These are phyloP conservation scores for Acinonyx jubatus DNA, from an alignment of 2,113 vertebrate species.

Conservation along the genomic window DNA sequence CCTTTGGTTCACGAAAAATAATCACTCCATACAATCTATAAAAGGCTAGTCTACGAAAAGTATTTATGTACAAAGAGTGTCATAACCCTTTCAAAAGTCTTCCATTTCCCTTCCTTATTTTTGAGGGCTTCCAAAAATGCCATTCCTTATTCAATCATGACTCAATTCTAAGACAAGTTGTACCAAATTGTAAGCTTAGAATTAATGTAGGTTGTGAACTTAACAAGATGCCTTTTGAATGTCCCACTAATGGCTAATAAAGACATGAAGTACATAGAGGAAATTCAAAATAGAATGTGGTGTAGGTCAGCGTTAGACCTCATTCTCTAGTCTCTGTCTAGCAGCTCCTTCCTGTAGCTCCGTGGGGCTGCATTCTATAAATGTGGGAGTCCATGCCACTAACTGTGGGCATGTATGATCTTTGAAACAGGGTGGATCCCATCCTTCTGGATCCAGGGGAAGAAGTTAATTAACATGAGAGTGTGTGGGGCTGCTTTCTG, in stretches of 20 bases:
- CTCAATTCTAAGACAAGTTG: not conserved
- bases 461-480: not conserved
- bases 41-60: slow-evolving; percentile 14
- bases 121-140: not conserved
- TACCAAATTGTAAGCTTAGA: slow-evolving; percentile 31
- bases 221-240: not conserved
- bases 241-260: not conserved
- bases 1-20: slow-evolving; percentile 15
- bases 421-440: not conserved
- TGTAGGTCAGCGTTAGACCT: not conserved
- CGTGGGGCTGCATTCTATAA: not conserved
- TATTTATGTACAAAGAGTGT: not conserved
- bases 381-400: not conserved
- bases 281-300: not conserved
- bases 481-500: not conserved
- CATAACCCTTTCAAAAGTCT: not conserved
- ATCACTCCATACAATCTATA: not conserved
- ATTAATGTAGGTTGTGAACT: not conserved
- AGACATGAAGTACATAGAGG: not conserved
- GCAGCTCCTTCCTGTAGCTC: not conserved
- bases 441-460: not conserved
- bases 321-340: not conserved
- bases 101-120: not conserved
- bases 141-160: slow-evolving; percentile 36
- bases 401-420: not conserved